A percentile compares a stretch with the other conserved stretches of the same genome.
Evolutionary conservation across 2,797 vertebrate genomes (phyloP).

Genomic region (Poecilia gillii): DNA sequence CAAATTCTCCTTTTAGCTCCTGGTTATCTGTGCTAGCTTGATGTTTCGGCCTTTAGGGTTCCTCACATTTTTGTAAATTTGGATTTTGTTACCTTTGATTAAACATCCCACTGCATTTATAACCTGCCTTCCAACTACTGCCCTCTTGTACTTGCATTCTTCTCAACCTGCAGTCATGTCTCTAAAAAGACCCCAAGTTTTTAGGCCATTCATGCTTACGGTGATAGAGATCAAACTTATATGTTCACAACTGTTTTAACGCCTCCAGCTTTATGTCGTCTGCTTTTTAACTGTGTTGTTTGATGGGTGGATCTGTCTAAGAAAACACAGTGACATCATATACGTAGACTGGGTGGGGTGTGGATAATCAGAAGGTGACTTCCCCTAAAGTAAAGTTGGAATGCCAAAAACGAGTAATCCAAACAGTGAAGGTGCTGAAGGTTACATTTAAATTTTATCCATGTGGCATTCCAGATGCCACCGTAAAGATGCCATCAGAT

Average conservation of each 20-base stretch:
- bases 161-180: neutral
- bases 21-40: neutral
- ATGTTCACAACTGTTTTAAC: neutral
- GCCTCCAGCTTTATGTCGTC: neutral
- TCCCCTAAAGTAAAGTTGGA: constrained; percentile 4
- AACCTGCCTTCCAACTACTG: neutral
- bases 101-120: neutral
- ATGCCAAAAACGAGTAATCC: neutral
- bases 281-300: constrained; percentile 1
- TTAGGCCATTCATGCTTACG: neutral
- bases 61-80: neutral
- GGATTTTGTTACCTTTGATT: neutral
- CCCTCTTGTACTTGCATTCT: neutral
- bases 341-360: constrained; percentile 6
- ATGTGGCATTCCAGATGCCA: neutral
- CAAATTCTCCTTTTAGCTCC: neutral
- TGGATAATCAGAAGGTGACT: neutral
- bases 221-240: neutral
- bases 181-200: neutral
- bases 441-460: neutral
- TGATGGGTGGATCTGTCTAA: constrained; percentile 6
- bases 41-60: neutral
- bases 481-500: neutral
- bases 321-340: neutral
- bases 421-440: neutral